Evolutionary conservation across 2,888 invertebrate genomes (phyloP).

Genomic region (Galeopsomyia nigrocyanea): DNA sequence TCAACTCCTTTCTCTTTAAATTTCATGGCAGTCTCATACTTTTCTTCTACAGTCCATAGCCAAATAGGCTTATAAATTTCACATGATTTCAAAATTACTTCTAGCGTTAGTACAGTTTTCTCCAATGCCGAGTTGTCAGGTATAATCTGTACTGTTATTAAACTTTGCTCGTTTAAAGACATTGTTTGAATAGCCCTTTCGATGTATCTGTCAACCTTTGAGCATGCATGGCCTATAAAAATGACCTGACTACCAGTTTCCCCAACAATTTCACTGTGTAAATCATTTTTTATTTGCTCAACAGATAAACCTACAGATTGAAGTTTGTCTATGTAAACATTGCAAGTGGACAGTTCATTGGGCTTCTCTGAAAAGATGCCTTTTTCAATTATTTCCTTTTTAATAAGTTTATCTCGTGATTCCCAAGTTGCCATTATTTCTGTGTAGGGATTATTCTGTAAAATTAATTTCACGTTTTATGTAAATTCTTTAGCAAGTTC

Average conservation of each 20-base stretch:
- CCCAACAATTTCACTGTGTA: constrained; percentile 67
- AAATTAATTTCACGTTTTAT: too few relatives aligned
- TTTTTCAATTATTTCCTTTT: constrained; percentile 56
- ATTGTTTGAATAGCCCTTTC: constrained; percentile 72
- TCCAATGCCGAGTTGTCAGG: constrained; percentile 59
- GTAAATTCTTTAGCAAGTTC: too few relatives aligned
- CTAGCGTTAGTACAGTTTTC: constrained; percentile 67
- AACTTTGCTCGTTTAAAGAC: constrained; percentile 70
- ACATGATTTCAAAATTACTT: constrained; percentile 68
- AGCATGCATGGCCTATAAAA: constrained; percentile 70
- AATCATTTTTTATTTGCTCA: constrained; percentile 46
- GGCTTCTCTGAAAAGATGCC: constrained; percentile 56
- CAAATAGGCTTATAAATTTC: constrained; percentile 71
- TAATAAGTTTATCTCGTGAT: constrained; percentile 51
- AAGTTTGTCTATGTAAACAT: constrained; percentile 53
- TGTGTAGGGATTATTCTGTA: too few relatives aligned
- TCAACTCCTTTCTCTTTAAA: constrained; percentile 75
- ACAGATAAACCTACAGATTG: constrained; percentile 23
- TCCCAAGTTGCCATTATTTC: constrained; percentile 35
- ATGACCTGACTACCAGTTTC: constrained; percentile 49
- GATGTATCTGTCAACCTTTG: constrained; percentile 71
- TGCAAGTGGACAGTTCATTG: constrained; percentile 58
- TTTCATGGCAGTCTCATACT: constrained; percentile 70
- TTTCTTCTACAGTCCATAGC: constrained; percentile 73
- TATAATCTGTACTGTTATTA: constrained; percentile 58